Percentiles rank a stretch among this genome's conserved stretches.
Evolutionary conservation across 2,797 vertebrate genomes (phyloP).

Genomic region (Sternotherus odoratus): DNA sequence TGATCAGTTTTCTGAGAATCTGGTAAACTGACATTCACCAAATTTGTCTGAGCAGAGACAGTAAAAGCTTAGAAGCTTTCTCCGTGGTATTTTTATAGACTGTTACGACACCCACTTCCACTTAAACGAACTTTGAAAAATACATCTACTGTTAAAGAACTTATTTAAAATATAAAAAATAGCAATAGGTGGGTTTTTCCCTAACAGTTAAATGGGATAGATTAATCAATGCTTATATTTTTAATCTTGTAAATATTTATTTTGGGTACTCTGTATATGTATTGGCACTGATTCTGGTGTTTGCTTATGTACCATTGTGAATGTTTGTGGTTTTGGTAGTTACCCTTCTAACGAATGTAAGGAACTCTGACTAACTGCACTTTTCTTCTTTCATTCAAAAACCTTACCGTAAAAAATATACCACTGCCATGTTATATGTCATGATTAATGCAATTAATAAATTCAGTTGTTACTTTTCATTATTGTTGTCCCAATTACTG

Average conservation of each 20-base stretch:
- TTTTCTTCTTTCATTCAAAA: conserved; percentile 74
- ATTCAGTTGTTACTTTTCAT: conserved; percentile 79
- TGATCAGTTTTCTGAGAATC: conserved; percentile 50
- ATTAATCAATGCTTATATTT: conserved; percentile 82
- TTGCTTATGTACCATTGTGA: conserved; percentile 76
- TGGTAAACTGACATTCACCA: neutral
- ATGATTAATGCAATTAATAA: conserved; percentile 79
- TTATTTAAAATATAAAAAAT: conserved; percentile 67
- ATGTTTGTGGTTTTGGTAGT: conserved; percentile 79
- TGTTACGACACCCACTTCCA: conserved; percentile 60
- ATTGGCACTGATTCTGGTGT: conserved; percentile 77
- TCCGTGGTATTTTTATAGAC: conserved; percentile 69
- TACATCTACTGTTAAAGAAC: conserved; percentile 41
- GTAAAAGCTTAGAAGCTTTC: conserved; percentile 62
- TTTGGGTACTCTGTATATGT: conserved; percentile 81
- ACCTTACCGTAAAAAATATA: conserved; percentile 71
- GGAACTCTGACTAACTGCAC: conserved; percentile 77
- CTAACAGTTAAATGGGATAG: conserved; percentile 71
- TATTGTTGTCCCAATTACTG: conserved; percentile 44
- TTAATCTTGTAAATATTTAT: conserved; percentile 84
- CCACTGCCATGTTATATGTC: conserved; percentile 75
- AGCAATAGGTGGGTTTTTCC: conserved; percentile 75
- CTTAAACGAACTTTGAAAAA: conserved; percentile 27
- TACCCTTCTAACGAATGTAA: conserved; percentile 80
- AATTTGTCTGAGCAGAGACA: conserved; percentile 51